These are phyloP conservation scores for Ceratina calcarata DNA, from an alignment of 1,140 invertebrate species.

Conservation along the genomic window DNA sequence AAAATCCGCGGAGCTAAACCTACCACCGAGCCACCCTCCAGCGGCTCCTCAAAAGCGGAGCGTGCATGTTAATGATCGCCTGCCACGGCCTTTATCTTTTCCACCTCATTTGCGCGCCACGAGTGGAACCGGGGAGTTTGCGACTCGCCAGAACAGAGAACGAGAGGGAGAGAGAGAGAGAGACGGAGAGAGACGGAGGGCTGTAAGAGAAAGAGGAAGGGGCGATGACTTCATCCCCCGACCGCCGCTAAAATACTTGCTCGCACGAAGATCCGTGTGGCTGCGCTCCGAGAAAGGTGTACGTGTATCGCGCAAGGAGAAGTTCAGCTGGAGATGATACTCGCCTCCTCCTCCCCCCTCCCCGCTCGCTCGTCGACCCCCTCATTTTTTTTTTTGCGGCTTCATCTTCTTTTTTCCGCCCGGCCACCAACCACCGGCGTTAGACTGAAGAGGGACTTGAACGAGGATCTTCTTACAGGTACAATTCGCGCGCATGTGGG, in stretches of 20 bases:
- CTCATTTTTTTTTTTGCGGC: constrained; percentile 5
- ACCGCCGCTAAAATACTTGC: constrained; percentile 53
- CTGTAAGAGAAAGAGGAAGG: neutral
- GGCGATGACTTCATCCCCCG: constrained; percentile 24
- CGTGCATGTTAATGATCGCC: constrained; percentile 80
- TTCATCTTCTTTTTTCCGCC: constrained; percentile 31
- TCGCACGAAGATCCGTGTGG: constrained; percentile 26
- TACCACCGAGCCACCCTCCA: constrained; percentile 55
- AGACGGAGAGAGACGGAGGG: neutral
- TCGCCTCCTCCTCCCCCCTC: constrained; percentile 5
- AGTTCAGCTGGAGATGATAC: constrained; percentile 43
- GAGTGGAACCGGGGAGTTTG: constrained; percentile 66
- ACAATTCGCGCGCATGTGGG: constrained; percentile 13
- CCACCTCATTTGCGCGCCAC: constrained; percentile 79
- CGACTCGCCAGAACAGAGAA: constrained; percentile 37
- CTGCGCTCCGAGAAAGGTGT: constrained; percentile 32
- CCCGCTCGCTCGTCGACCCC: neutral
- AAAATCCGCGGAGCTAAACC: constrained; percentile 55
- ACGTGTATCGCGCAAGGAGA: constrained; percentile 37
- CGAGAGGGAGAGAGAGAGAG: neutral
- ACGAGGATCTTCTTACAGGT: constrained; percentile 35
- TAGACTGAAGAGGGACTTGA: constrained; percentile 26
- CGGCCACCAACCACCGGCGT: constrained; percentile 33
- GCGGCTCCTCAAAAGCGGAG: constrained; percentile 71
- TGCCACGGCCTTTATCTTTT: constrained; percentile 79